Evolutionary conservation across 2,113 vertebrate species (phyloP), one percentile per base, ranked within the genome.

Genomic region (Anguilla japonica): DNA sequence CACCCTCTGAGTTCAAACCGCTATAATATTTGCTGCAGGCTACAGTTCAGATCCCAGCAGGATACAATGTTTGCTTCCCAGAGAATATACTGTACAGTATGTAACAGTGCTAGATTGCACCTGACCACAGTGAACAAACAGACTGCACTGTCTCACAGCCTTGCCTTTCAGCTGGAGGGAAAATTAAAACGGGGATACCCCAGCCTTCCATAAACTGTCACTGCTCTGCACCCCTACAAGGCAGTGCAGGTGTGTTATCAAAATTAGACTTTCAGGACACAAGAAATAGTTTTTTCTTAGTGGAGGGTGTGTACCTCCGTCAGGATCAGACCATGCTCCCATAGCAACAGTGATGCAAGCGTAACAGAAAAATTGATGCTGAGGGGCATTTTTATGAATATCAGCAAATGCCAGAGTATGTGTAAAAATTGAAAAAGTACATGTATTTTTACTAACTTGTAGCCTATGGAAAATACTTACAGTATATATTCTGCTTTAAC

Each of bases 21-120:
- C 79, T 34, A 67, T 85, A 82, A 80, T 41, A 71, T 88, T 87
- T 82, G 83, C 86, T 87, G 88, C 57, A 57, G 84, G 83, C n/a
- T 41, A 40, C 41, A 57, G 81, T 57, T 88, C 83, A 87, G 82
- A 87, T 50, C 79, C n/a, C 71, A 34, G 71, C 71, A 20, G 71
- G 8, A 34, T 13, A n/a, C n/a, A 13, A n/a, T 75, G 26, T 75
- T 26, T 60, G 57, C 57, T 16, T 20, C 22, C 60, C 60, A 26
- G 50, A 11, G 11, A 14, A 53, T 11, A 8, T 71, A 22, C 63
- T 11, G 43, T 71, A 22, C 63, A 71, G 20, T 22, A 9, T 22
- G 63, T 71, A n/a, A 71, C 57, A n/a, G 63, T 22, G 26, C 9
- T n/a, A 3, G 1, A n/a, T 4, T 34, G 26, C 26, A 75, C 5